Evolutionary conservation across 2,113 vertebrate species (phyloP), one percentile per base, ranked within the genome.

Genomic region (Ctenodactylus gundi): DNA sequence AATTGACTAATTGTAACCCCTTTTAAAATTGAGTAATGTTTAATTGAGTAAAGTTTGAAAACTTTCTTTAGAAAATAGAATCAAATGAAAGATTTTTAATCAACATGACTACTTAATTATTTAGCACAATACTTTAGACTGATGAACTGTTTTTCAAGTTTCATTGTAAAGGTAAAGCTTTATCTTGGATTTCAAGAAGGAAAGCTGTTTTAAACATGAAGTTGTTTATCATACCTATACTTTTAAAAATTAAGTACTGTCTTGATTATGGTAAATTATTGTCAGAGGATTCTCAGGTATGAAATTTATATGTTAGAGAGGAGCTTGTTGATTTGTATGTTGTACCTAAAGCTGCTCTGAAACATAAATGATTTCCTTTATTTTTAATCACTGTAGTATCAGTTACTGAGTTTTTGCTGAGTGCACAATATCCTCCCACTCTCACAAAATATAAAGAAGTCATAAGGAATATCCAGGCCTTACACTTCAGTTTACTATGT

Each of bases 101-200:
- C 77, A 81, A 49, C 70, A 0, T 73, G 18, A 31, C 13, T 84
- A 15, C 83, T 93, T 77, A 58, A 64, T 80, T 95, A 29, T 82
- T 34, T 25, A 53, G 39, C 41, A 81, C 4, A 85, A 25, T 65
- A 73, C 31, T 85, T 77, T 49, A 85, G 64, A 77, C 70, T 39
- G 83, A 3, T 86, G 62, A 60, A 84, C 34, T 88, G 23, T 67
- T 88, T 95, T 91, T 81, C 58, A 91, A 62, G 44, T 68, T 89
- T 81, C 3, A 29, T 81, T 78, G 64, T 80, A 60, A 76, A 88
- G 23, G 73, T 88, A 91, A 84, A 80, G 7, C 46, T 89, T 90
- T 70, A 41, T 67, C 44, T 65, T 91, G 88, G 23, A 86, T 93
- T 94, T 86, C 29, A 65, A 86, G 70, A 95, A 64, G 41, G 31